Evolutionary conservation across 2,113 vertebrate genomes (phyloP), one percentile per base, ranked within the genome.

Genomic region (Thymallus thymallus): DNA sequence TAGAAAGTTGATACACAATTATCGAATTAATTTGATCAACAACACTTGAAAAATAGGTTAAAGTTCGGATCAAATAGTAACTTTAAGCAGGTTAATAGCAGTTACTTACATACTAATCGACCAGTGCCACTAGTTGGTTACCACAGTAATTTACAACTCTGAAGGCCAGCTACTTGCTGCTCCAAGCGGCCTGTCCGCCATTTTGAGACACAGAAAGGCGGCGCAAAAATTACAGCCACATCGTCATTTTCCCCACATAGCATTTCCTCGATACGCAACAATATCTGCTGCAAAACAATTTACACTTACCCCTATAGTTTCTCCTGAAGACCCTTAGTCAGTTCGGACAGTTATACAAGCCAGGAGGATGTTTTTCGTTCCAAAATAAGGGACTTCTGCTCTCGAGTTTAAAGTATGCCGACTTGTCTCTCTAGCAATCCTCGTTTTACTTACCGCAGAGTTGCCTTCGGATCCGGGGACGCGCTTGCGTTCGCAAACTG

Each of bases 161-260:
- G 35, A 48, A 75, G 82, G 78, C 69, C 84, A 68, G 81, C 68
- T 87, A 89, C 88, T 88, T 89, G 88, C 91, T 90, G 88, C 82
- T 85, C 68, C 84, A 66, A 91, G 88, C 92, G 91, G 92, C 92
- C 92, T 87, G 60, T 84, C 92, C 92, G 93, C 93, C 93, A 94
- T 94, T 94, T 94, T 94, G 91, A 93, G 92, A 89, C 90, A 90
- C 77, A 56, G 88, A 89, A 92, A 91, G 90, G 91, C 92, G 91
- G 88, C 84, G 88, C 88, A 90, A 71, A 88, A 87, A 82, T 85
- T 86, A 84, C 82, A 90, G 89, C 90, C 89, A 93, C 91, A 91
- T 90, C 91, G 88, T 89, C 90, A 86, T 90, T 86, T 89, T 87
- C 82, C 26, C 83, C 73, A 83, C 82, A 81, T 85, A 82, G 62